These are phyloP conservation scores for Lates japonicus DNA, from an alignment of 2,797 vertebrate species.

Conservation along the genomic window DNA sequence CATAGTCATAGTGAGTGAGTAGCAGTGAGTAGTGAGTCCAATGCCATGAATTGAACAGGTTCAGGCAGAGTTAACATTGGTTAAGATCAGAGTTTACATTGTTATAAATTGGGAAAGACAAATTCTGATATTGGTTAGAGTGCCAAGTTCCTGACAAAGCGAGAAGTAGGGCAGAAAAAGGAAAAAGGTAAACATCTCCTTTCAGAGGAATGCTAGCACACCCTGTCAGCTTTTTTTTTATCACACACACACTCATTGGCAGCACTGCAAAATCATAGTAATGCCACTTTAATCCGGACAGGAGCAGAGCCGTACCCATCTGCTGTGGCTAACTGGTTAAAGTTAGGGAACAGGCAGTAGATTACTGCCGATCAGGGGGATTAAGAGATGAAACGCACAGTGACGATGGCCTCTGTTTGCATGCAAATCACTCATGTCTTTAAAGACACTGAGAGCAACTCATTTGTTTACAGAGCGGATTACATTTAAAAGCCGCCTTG, in stretches of 20 bases:
- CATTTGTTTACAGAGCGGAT: conserved; percentile 53
- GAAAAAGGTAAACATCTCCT: conserved; percentile 51
- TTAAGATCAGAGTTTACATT: conserved; percentile 11
- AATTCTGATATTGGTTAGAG: conserved; percentile 13
- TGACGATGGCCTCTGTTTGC: conserved; percentile 48
- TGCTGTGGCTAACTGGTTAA: conserved; percentile 62
- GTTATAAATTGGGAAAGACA: conserved; percentile 22
- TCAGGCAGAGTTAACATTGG: conserved; percentile 23
- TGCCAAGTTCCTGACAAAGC: conserved; percentile 7
- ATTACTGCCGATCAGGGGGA: conserved; percentile 72
- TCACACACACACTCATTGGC: conserved; percentile 21
- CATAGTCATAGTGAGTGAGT: background rate
- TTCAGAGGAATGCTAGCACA: conserved; percentile 47
- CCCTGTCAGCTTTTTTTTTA: conserved; percentile 32
- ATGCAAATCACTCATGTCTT: conserved; percentile 60
- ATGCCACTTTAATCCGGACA: conserved; percentile 69
- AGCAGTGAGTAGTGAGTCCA: background rate
- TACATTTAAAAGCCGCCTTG: conserved; percentile 46
- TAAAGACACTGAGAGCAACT: conserved; percentile 37
- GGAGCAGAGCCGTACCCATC: conserved; percentile 66
- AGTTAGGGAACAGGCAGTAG: conserved; percentile 57
- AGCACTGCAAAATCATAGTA: conserved; percentile 56
- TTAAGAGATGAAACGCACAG: conserved; percentile 71
- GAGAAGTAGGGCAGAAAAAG: conserved; percentile 46
- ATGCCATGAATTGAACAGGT: conserved; percentile 16